Percentiles rank a stretch among this genome's conserved stretches.
These are phyloP conservation scores for Xylophagus ater DNA, from an alignment of 2,888 invertebrate genomes.

Conservation along the genomic window DNA sequence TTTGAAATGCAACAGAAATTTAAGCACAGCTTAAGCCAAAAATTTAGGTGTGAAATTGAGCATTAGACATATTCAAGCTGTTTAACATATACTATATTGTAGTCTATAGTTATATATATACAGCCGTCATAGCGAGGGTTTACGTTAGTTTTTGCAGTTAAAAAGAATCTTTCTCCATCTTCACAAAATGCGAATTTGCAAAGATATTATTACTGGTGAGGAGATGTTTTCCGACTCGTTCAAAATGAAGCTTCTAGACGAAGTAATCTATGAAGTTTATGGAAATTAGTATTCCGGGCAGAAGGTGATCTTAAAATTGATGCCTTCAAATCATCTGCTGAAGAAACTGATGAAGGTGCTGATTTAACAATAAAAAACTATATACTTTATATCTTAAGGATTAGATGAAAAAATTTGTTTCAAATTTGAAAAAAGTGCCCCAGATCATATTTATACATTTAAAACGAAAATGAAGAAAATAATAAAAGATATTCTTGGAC, in stretches of 20 bases:
- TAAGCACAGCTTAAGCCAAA: too few species aligned
- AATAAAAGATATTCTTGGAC: conserved; percentile 80
- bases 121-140: conserved; percentile 14
- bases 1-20: too few species aligned
- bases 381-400: conserved; percentile 89
- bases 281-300: conserved; percentile 69
- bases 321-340: conserved; percentile 91
- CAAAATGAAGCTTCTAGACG: conserved; percentile 83
- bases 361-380: conserved; percentile 76
- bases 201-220: conserved; percentile 93
- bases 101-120: too few species aligned
- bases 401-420: conserved; percentile 87
- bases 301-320: conserved; percentile 69
- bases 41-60: too few species aligned
- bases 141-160: conserved; percentile 11
- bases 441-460: conserved; percentile 78
- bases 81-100: too few species aligned
- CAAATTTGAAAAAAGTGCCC: conserved; percentile 65
- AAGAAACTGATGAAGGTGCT: conserved; percentile 73
- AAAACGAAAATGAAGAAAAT: conserved; percentile 88
- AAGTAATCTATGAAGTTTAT: conserved; percentile 88
- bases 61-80: too few species aligned
- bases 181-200: conserved; percentile 85
- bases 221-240: conserved; percentile 98
- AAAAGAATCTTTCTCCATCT: conserved; percentile 36